Conservation (phyloP, 2,797 vertebrate genomes). For the Melanotaenia maccullochi region DNA sequence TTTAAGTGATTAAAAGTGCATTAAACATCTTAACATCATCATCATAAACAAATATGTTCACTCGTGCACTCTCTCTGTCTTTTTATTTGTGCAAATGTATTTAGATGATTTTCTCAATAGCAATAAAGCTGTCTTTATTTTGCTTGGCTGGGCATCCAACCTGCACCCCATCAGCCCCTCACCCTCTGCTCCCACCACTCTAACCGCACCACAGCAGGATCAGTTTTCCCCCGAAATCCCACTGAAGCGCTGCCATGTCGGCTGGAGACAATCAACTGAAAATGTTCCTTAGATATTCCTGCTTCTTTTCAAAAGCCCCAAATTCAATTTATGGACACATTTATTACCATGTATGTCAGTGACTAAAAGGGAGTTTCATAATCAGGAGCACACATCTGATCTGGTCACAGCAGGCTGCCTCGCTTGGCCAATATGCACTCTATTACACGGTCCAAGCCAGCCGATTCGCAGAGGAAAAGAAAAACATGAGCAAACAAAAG, state of each 20-base stretch:
- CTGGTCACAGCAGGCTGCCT: conserved; percentile 80
- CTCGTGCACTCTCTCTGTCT: conserved; percentile 64
- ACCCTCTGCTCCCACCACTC: conserved; percentile 44
- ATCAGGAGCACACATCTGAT: conserved; percentile 94
- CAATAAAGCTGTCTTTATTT: conserved; percentile 95
- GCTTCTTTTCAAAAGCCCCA: conserved; percentile 93
- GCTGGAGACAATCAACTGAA: conserved; percentile 97
- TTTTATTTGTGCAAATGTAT: conserved; percentile 89
- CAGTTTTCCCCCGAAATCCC: conserved; percentile 89
- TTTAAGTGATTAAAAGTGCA: conserved; percentile 54
- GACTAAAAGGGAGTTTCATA: conserved; percentile 93
- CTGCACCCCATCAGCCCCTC: conserved; percentile 43
- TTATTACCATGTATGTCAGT: conserved; percentile 98
- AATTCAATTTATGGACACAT: conserved; percentile 99
- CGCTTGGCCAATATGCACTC: conserved; percentile 82
- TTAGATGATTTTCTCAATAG: conserved; percentile 95
- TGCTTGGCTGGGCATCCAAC: conserved; percentile 89
- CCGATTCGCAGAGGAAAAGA: conserved; percentile 77
- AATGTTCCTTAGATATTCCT: conserved; percentile 96
- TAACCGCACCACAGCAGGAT: conserved; percentile 88
- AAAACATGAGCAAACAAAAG: conserved; percentile 84
- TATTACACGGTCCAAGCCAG: conserved; percentile 82
- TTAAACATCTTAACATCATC: conserved; percentile 37
- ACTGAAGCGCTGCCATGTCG: conserved; percentile 93
- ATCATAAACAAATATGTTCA: conserved; percentile 48